A percentile compares a stretch with the other conserved stretches of the same genome.
Evolutionary conservation across 2,888 invertebrate species (phyloP).

Genomic region (Drosophila incognita): DNA sequence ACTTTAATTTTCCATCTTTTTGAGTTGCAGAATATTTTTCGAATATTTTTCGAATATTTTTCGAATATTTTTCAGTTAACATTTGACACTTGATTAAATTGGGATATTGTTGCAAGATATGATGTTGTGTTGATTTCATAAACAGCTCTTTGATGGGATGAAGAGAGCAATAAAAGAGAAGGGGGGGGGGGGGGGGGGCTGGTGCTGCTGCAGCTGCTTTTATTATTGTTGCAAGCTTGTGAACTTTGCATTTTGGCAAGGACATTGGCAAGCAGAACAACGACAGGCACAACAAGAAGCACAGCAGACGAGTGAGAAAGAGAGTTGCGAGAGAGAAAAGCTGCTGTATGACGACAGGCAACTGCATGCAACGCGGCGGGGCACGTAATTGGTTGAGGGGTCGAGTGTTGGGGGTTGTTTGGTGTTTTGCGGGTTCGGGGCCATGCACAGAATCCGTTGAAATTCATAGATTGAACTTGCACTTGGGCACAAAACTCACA

Average conservation of each 20-base stretch:
- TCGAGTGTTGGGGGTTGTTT: not conserved
- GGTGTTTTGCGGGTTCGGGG: conserved; percentile 68
- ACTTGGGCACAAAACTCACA: conserved; percentile 73
- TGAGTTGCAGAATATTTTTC: not conserved
- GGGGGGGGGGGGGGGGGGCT: not conserved
- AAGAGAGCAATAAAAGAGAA: not conserved
- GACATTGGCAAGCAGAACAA: conserved; percentile 45
- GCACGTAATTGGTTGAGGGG: not conserved
- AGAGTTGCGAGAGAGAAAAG: not conserved
- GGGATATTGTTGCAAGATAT: not conserved
- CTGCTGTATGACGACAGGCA: conserved; percentile 2
- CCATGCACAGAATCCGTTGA: conserved; percentile 77
- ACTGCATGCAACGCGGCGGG: not conserved
- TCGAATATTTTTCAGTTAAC: not conserved
- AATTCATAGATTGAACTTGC: conserved; percentile 82
- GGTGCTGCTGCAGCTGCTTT: not conserved
- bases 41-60: too few species aligned
- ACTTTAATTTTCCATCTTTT: not conserved
- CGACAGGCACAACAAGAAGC: conserved; percentile 1
- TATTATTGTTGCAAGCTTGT: conserved; percentile 29
- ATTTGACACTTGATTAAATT: not conserved
- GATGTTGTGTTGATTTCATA: not conserved
- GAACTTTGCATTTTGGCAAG: conserved; percentile 72
- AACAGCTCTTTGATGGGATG: not conserved
- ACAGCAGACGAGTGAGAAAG: not conserved